Evolutionary conservation across 2,113 vertebrate species (phyloP), one percentile per base, ranked within the genome.

Genomic region (Pandion haliaetus): DNA sequence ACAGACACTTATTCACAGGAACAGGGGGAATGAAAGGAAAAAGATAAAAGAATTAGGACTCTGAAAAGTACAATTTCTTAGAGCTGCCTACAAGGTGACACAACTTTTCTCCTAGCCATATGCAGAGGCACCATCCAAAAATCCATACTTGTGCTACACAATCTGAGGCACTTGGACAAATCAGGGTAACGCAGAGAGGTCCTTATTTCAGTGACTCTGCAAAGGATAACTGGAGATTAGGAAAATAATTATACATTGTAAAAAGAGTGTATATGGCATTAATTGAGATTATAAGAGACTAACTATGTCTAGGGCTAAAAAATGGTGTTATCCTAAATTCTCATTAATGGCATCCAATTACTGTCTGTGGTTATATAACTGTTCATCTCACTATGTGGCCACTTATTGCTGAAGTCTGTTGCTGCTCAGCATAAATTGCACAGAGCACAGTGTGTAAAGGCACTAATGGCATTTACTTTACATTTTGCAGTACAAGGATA

Each of bases 311-410:
- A 80, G 61, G 42, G 72, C 44, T 96, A 88, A 94, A 95, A 96
- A 95, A 85, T 73, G 12, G 54, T 92, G 54, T 80, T 97, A 91
- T 93, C 93, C 44, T 66, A 57, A 96, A 91, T 95, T 77, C 93
- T 93, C 87, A 95, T 96, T 97, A 97, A 97, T 97, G 94, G 90
- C 72, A 86, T 94, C 88, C 94, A 88, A 81, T 94, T 97, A 94
- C 77, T 58, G 40, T 86, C 77, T 81, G 71, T 67, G 78, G 73
- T 94, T 97, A 94, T 63, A 34, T 95, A 96, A 98, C 91, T 67
- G 65, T 74, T 97, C 91, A 79, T 92, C 95, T 94, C 95, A 79
- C 92, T 95, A 84, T 88, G 94, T 87, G 94, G 93, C 90, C 95
- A 84, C 90, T 97, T 96, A 94, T 4, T 96, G 94, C 90, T 88